These are phyloP conservation scores for Diarsia brunnea DNA, from an alignment of 2,888 invertebrate species.

Conservation along the genomic window DNA sequence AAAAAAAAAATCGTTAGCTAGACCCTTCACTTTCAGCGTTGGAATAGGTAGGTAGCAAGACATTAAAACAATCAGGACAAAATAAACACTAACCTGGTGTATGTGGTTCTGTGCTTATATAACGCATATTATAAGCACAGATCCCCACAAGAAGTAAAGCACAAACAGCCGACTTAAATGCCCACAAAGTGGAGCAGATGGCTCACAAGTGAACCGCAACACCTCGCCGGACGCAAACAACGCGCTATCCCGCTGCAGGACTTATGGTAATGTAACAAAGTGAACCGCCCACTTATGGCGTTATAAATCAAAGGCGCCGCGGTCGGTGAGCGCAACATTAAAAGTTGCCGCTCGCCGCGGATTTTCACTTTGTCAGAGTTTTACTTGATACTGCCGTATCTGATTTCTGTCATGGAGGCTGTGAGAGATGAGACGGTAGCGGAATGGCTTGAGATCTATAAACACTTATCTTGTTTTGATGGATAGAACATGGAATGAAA, in stretches of 20 bases:
- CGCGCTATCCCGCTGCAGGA: conserved; percentile 16
- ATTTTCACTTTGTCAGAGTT: conserved; percentile 85
- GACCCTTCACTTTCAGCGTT: neutral
- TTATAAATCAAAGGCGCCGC: conserved; percentile 75
- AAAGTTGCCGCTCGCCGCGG: conserved; percentile 74
- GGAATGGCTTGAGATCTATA: neutral
- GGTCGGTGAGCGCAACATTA: conserved; percentile 72
- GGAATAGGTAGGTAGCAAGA: neutral
- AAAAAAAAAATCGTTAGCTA: neutral
- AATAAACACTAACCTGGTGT: neutral
- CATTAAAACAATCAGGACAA: neutral
- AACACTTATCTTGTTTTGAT: neutral
- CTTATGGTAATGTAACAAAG: conserved; percentile 65
- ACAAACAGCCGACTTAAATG: conserved; percentile 1
- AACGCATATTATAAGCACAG: neutral
- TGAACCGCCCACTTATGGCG: conserved; percentile 57
- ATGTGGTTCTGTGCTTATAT: no score
- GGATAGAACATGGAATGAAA: neutral
- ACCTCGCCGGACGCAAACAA: conserved; percentile 26
- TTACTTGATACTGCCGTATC: conserved; percentile 76
- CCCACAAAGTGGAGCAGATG: conserved; percentile 20
- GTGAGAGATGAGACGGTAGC: conserved; percentile 49
- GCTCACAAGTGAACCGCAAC: conserved; percentile 19
- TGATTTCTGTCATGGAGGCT: conserved; percentile 68
- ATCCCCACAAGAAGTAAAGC: neutral